Evolutionary conservation across 2,797 vertebrate species (phyloP).

Genomic region (Acrocephalus scirpaceus): DNA sequence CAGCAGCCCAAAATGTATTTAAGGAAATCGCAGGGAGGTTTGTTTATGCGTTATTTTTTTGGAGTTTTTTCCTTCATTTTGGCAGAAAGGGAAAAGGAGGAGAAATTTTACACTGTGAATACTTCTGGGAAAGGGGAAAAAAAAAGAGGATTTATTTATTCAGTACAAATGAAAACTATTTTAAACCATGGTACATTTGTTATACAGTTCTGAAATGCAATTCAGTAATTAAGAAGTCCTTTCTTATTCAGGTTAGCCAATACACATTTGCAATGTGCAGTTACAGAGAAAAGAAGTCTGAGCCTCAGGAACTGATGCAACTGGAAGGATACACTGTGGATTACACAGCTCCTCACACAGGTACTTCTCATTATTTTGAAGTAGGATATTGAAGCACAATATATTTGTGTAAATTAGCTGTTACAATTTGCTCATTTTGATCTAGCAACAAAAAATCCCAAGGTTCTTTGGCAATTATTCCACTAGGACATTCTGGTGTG

Average conservation of each 20-base stretch:
- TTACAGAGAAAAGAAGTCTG: conserved; percentile 96
- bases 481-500: background rate
- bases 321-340: conserved; percentile 97
- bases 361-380: conserved; percentile 68
- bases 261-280: conserved; percentile 99
- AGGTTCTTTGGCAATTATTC: background rate
- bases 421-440: background rate
- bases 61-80: background rate
- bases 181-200: background rate
- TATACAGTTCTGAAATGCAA: background rate
- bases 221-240: background rate
- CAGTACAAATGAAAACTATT: background rate
- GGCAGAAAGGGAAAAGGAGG: background rate
- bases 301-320: conserved; percentile 97
- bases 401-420: background rate
- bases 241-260: conserved; percentile 89
- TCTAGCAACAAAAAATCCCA: background rate
- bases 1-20: background rate
- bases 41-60: background rate
- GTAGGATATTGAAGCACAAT: background rate
- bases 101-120: background rate
- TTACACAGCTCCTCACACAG: conserved; percentile 92
- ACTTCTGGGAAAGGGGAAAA: background rate
- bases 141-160: background rate
- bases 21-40: background rate